A percentile compares a stretch with the other conserved stretches of the same genome.
phyloP scores from a whole-genome alignment of 2,797 vertebrate species.

The Helicolenus hilgendorfi region DNA sequence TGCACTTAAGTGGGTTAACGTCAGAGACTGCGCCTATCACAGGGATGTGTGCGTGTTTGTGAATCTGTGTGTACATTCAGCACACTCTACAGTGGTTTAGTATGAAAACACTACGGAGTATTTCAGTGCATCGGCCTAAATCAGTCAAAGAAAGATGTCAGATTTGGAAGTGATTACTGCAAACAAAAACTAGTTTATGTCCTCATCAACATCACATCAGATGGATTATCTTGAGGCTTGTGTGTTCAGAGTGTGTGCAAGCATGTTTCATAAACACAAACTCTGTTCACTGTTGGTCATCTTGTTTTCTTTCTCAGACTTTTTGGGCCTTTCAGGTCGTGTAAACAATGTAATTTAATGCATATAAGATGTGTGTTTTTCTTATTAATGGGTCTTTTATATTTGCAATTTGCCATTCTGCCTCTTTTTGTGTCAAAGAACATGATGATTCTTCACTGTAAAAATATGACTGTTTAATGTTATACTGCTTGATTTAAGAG shows the following conservation, averaged over 20 bases:
- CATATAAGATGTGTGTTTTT: neutral
- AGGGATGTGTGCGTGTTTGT: constrained; percentile 4
- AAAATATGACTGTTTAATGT: constrained; percentile 8
- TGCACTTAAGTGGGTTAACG: constrained; percentile 54
- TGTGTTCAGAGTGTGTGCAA: neutral
- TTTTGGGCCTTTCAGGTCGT: neutral
- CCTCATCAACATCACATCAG: constrained; percentile 8
- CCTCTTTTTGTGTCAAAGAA: neutral
- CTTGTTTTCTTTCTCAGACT: neutral
- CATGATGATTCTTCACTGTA: neutral
- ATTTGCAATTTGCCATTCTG: neutral
- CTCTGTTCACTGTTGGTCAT: neutral
- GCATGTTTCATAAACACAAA: neutral
- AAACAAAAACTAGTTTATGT: neutral
- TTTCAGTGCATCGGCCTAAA: constrained; percentile 27
- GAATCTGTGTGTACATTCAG: constrained; percentile 3
- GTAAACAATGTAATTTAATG: neutral
- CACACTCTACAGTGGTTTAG: neutral
- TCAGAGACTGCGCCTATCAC: constrained; percentile 28
- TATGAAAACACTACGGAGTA: neutral
- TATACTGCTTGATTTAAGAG: neutral
- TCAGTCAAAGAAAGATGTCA: constrained; percentile 36
- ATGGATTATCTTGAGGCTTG: neutral
- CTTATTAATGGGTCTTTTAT: neutral
- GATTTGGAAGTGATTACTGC: constrained; percentile 30